phyloP scores from a whole-genome alignment of 2,888 invertebrate genomes.

The Lochmaea crataegi region DNA sequence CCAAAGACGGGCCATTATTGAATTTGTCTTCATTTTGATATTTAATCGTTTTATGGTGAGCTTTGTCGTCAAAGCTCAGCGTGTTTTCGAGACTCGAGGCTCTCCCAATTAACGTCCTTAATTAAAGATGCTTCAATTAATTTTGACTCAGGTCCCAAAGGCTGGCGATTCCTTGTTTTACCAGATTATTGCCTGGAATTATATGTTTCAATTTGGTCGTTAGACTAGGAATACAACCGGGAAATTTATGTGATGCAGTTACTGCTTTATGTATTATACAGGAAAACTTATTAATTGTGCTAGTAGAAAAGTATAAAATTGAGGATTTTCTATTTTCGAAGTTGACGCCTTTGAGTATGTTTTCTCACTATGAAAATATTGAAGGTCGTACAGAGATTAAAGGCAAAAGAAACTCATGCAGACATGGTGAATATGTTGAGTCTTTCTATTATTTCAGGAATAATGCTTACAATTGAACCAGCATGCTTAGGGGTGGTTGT shows the following conservation, averaged over 20 bases:
- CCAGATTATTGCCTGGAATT: conserved; percentile 50
- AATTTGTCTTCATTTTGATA: conserved; percentile 65
- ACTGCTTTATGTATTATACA: neutral
- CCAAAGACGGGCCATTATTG: conserved; percentile 61
- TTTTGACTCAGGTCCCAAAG: conserved; percentile 58
- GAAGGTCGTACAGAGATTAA: too few species aligned
- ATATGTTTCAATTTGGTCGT: conserved; percentile 42
- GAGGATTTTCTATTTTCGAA: neutral
- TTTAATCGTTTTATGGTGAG: conserved; percentile 64
- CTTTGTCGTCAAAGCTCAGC: conserved; percentile 62
- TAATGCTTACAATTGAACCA: too few species aligned
- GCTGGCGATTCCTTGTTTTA: conserved; percentile 50
- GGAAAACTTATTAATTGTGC: neutral
- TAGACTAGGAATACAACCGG: conserved; percentile 12
- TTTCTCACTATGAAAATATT: too few species aligned
- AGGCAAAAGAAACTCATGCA: too few species aligned
- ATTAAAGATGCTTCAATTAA: conserved; percentile 65
- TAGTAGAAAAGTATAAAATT: neutral
- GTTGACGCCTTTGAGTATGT: too few species aligned
- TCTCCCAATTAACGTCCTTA: conserved; percentile 62
- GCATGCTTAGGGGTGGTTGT: too few species aligned
- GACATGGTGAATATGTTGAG: too few species aligned
- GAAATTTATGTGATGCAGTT: conserved; percentile 12
- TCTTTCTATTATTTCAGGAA: too few species aligned
- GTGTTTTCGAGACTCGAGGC: conserved; percentile 59